A percentile compares a stretch with the other conserved stretches of the same genome.
These are phyloP conservation scores for Octonoba sinensis DNA, from an alignment of 2,888 invertebrate genomes.

Conservation along the genomic window DNA sequence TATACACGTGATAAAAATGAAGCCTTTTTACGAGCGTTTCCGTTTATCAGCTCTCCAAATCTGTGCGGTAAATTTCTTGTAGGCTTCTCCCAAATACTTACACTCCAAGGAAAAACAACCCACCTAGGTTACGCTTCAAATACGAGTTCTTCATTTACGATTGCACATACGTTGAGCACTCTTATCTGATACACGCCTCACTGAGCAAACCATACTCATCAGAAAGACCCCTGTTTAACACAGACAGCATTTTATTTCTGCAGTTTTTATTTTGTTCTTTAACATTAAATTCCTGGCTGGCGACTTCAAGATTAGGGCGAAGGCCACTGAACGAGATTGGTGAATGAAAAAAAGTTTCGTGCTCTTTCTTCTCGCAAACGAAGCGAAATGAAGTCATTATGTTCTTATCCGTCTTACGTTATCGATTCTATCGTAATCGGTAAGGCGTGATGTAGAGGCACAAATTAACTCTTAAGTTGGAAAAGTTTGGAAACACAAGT, in stretches of 20 bases:
- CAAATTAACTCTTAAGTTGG: constrained; percentile 27
- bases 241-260: constrained; percentile 29
- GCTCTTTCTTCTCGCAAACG: constrained; percentile 7
- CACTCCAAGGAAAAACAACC: no score
- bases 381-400: constrained; percentile 61
- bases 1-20: no score
- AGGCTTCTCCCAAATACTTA: no score
- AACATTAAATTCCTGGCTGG: constrained; percentile 2
- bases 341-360: constrained; percentile 38
- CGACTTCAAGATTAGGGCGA: not conserved
- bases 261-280: constrained; percentile 3
- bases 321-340: no score
- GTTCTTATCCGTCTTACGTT: constrained; percentile 51
- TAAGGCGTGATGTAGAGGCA: constrained; percentile 48
- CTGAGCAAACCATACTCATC: constrained; percentile 39
- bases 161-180: constrained; percentile 16
- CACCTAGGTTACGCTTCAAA: not conserved
- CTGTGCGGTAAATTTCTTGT: no score
- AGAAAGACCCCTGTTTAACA: constrained; percentile 21
- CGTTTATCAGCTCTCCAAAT: no score
- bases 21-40: no score
- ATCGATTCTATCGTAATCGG: constrained; percentile 57
- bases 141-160: constrained; percentile 6
- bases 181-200: constrained; percentile 48
- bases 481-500: no score